Evolutionary conservation across 2,888 invertebrate genomes (phyloP), one percentile per base, ranked within the genome.

Genomic region (Mamestra brassicae): DNA sequence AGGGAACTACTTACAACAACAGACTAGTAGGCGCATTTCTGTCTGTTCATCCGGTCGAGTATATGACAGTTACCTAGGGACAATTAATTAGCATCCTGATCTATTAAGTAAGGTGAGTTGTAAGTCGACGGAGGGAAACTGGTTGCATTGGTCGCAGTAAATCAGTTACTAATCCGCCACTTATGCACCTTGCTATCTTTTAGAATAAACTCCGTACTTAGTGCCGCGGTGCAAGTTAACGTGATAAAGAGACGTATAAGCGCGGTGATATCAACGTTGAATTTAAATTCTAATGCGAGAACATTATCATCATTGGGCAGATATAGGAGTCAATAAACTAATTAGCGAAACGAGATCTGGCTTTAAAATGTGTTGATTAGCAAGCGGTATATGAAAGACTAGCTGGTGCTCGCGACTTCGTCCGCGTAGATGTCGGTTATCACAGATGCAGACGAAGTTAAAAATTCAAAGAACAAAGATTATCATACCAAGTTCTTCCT

Each of bases 241-340:
- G 5, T 36, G 69, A 82, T 78, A 73, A 66, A 64, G 82, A 64
- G 69, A 81, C 52, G 38, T 60, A 52, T 67, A 77, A 73, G 57
- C 71, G 45, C 65, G 58, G 68, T 55, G 66, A 76, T 63, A 81
- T 62, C 60, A 62, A 52, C 17, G 58, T 76, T 82, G 78, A 74
- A 73, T 77, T 81, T 47, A 52, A 70, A 77, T 66, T 73, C 68
- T 69, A 66, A 58, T 69, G 38, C 62, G 65, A 58, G 58, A 26
- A 62, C 55, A 63, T 81, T 45, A 60, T 62, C 57, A 58, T 67
- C 45, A 55, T 42, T 67, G 52, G 55, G 34, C 13, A 67, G 63
- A 65, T 71, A 54, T 11, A 58, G 78, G 68, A 81, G 78, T 82
- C 80, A 81, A 82, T 77, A 78, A 82, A 70, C 82, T 81, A 74